phyloP scores from a whole-genome alignment of 2,888 invertebrate genomes.

The Aquatica leii region DNA sequence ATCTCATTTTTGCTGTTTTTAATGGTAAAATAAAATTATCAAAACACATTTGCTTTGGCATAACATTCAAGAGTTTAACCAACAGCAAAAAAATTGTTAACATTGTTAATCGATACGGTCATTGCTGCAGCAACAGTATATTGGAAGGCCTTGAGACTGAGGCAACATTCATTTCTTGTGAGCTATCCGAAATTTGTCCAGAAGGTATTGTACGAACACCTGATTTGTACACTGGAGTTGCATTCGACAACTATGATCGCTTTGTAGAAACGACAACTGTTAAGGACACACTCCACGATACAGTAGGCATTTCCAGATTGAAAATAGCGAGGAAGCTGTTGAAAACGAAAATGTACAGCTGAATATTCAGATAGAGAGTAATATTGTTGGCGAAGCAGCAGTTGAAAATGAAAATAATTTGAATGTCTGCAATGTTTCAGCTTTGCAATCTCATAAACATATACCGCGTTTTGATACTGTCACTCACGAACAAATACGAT shows the following conservation, averaged over 20 bases:
- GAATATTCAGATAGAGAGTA: too few relatives aligned
- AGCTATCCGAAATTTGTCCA: slow-evolving; percentile 1
- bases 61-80: slow-evolving; percentile 16
- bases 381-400: background rate
- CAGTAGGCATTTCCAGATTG: slow-evolving; percentile 7
- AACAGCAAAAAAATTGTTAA: slow-evolving; percentile 15
- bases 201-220: background rate
- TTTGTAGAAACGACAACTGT: slow-evolving; percentile 39
- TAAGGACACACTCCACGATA: slow-evolving; percentile 21
- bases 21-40: slow-evolving; percentile 34
- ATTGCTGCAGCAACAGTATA: slow-evolving; percentile 12
- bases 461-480: background rate
- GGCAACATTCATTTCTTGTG: background rate
- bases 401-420: background rate
- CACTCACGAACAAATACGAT: background rate
- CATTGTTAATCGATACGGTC: slow-evolving; percentile 12
- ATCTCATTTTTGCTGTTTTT: too few relatives aligned
- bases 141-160: slow-evolving; percentile 14
- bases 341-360: background rate
- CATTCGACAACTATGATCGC: slow-evolving; percentile 44
- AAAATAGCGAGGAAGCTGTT: background rate
- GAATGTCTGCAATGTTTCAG: too few relatives aligned
- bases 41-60: slow-evolving; percentile 15
- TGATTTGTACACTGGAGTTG: slow-evolving; percentile 26
- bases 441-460: background rate